Percentiles rank a stretch among this genome's conserved stretches.
These are phyloP conservation scores for Montipora capitata DNA, from an alignment of 92 coral and sea anemone species.

Conservation along the genomic window DNA sequence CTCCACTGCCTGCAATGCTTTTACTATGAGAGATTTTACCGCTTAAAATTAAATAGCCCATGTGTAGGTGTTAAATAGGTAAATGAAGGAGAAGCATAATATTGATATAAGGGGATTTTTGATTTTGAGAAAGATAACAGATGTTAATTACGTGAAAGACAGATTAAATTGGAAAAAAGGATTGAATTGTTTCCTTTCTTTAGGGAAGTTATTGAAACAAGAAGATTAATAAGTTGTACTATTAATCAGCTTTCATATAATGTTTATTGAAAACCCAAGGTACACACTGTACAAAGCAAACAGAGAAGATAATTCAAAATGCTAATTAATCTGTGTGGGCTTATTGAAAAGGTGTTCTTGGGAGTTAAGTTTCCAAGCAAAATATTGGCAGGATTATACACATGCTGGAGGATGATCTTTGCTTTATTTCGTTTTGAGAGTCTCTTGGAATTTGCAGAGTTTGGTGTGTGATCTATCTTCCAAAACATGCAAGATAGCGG, in stretches of 20 bases:
- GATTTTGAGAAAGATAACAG: slow-evolving; percentile 4
- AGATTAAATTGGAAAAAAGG: background rate
- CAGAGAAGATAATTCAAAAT: slow-evolving; percentile 14
- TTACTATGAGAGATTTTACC: background rate
- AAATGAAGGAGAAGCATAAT: background rate
- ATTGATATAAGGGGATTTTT: slow-evolving; percentile 15
- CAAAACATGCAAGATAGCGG: too few species aligned
- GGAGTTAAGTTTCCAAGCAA: slow-evolving; percentile 28
- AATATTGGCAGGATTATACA: background rate
- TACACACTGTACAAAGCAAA: background rate
- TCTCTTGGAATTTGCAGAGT: too few species aligned
- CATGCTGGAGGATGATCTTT: background rate
- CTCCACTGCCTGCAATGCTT: background rate
- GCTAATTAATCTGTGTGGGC: background rate
- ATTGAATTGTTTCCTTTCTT: background rate
- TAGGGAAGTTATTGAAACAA: background rate
- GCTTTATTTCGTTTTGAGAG: background rate
- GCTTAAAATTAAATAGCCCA: slow-evolving; percentile 20
- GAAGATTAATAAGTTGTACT: background rate
- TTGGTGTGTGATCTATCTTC: too few species aligned
- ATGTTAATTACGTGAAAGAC: background rate
- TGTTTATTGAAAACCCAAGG: background rate
- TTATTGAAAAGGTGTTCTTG: background rate
- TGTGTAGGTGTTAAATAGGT: slow-evolving; percentile 9
- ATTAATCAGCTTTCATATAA: background rate